Percentiles rank a stretch among this genome's conserved stretches.
Conservation (phyloP, 2,113 vertebrate genomes). For the Typhlomys cinereus region DNA sequence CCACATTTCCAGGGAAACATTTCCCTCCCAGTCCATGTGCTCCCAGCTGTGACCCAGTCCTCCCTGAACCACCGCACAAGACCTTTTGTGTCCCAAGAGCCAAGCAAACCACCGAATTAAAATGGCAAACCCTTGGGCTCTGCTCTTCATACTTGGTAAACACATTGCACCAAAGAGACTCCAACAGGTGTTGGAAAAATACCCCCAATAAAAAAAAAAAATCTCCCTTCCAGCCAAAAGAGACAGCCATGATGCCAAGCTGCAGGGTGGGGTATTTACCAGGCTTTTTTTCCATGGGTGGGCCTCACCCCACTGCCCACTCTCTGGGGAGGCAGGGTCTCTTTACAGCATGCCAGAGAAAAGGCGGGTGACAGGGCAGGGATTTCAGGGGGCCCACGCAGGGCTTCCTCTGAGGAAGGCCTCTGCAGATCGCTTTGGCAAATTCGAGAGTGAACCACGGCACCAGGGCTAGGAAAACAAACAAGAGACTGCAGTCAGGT, state of each 20-base stretch:
- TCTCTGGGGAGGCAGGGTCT: conserved; percentile 42
- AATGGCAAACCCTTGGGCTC: not conserved
- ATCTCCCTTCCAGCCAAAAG: not conserved
- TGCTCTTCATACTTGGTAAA: not conserved
- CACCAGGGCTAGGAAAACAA: not conserved
- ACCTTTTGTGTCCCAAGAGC: not conserved
- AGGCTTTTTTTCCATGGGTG: not conserved
- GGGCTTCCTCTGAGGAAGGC: conserved; percentile 71
- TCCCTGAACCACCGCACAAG: not conserved
- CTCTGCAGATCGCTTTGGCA: conserved; percentile 79
- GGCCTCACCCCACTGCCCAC: not conserved
- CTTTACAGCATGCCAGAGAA: not conserved
- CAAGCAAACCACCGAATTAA: not conserved
- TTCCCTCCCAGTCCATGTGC: no score
- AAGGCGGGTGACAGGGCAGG: not conserved
- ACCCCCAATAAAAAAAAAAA: conserved; percentile 13
- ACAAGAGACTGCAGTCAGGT: not conserved
- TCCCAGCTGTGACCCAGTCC: no score
- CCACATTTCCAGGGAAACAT: rapidly evolving
- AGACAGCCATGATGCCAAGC: not conserved
- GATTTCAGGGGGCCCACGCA: conserved; percentile 48
- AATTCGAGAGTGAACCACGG: conserved; percentile 74
- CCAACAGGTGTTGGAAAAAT: conserved; percentile 47
- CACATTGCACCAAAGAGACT: not conserved
- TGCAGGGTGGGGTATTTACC: not conserved